phyloP scores from a whole-genome alignment of 2,888 invertebrate genomes.

The Argynnis bischoffii region DNA sequence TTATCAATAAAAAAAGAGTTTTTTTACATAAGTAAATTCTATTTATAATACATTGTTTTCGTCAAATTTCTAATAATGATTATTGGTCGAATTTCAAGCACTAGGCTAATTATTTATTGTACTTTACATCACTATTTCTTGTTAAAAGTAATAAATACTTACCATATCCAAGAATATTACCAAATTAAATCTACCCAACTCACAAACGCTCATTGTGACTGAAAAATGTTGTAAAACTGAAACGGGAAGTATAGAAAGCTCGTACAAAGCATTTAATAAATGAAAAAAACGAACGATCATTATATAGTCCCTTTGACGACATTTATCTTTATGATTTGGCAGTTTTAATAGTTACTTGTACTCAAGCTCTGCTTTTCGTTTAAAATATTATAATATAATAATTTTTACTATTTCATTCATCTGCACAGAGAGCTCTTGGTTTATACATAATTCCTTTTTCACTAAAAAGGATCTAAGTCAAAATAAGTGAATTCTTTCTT shows the following conservation, averaged over 20 bases:
- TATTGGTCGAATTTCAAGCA: too few relatives aligned
- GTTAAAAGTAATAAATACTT: background rate
- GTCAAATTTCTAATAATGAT: too few relatives aligned
- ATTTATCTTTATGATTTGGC: slow-evolving; percentile 18
- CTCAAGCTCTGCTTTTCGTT: background rate
- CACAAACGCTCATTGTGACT: slow-evolving; percentile 15
- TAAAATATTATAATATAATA: background rate
- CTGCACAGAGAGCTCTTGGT: too few relatives aligned
- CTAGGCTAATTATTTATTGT: too few relatives aligned
- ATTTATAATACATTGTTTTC: too few relatives aligned
- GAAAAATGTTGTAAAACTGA: slow-evolving; percentile 17
- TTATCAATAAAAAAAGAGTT: too few relatives aligned
- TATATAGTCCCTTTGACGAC: slow-evolving; percentile 14
- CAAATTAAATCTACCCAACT: slow-evolving; percentile 14
- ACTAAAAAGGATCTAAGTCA: too few relatives aligned
- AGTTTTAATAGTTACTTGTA: slow-evolving; percentile 15
- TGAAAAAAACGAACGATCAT: slow-evolving; percentile 13
- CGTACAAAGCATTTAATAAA: slow-evolving; percentile 21
- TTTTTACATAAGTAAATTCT: too few relatives aligned
- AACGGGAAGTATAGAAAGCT: slow-evolving; percentile 16
- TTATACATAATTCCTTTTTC: too few relatives aligned
- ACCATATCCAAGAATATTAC: slow-evolving; percentile 11
- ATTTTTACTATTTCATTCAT: too few relatives aligned
- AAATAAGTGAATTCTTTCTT: too few relatives aligned
- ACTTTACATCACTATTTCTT: background rate